These are phyloP conservation scores for Parauchenoglanis ngamensis DNA, from an alignment of 2,797 vertebrate genomes.

Conservation along the genomic window DNA sequence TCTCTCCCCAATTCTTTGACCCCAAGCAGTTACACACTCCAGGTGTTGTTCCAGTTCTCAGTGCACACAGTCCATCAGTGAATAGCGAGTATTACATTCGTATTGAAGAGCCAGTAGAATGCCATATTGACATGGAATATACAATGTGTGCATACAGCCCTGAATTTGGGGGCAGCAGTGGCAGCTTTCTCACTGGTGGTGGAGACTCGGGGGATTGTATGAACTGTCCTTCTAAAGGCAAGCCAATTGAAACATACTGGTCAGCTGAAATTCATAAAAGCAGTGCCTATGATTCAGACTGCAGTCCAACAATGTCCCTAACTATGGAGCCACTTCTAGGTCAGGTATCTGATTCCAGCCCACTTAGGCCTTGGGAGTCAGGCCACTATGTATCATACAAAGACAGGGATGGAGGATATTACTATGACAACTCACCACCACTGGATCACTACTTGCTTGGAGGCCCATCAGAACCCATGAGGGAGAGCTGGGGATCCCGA, in stretches of 20 bases:
- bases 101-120: slow-evolving; percentile 87
- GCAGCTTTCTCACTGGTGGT: slow-evolving; percentile 76
- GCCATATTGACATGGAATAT: slow-evolving; percentile 81
- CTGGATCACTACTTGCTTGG: slow-evolving; percentile 69
- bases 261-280: slow-evolving; percentile 70
- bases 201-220: slow-evolving; percentile 72
- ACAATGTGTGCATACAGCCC: slow-evolving; percentile 84
- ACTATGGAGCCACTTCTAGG: slow-evolving; percentile 90
- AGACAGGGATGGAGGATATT: slow-evolving; percentile 76
- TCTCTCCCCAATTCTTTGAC: slow-evolving; percentile 87
- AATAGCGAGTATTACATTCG: slow-evolving; percentile 93
- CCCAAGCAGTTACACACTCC: slow-evolving; percentile 79
- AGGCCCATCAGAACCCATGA: slow-evolving; percentile 62
- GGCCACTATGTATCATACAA: slow-evolving; percentile 80
- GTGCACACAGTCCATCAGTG: slow-evolving; percentile 88
- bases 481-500: slow-evolving; percentile 81
- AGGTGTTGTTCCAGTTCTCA: slow-evolving; percentile 87
- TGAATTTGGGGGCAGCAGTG: slow-evolving; percentile 72
- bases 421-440: slow-evolving; percentile 75
- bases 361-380: slow-evolving; percentile 76
- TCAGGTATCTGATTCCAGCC: slow-evolving; percentile 67
- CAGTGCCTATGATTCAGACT: slow-evolving; percentile 76
- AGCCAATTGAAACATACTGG: slow-evolving; percentile 76
- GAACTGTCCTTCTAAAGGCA: slow-evolving; percentile 63
- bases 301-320: slow-evolving; percentile 81